Evolutionary conservation across 1,140 invertebrate genomes (phyloP).

Genomic region (Plectrocnemia conspersa): DNA sequence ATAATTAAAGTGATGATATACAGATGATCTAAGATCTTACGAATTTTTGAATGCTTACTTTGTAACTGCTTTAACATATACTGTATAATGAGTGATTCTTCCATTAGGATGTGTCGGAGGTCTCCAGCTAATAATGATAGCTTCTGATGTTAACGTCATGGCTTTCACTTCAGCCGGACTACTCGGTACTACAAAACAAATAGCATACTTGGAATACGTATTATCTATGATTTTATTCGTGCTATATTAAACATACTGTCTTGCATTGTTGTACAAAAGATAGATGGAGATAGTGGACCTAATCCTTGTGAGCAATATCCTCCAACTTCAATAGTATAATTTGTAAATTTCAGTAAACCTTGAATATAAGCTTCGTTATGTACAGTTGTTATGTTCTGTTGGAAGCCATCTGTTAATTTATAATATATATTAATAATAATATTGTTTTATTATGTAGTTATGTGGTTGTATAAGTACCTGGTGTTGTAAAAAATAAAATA

Average conservation of each 20-base stretch:
- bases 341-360: conserved; percentile 67
- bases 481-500: conserved; percentile 55
- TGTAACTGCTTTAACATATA: conserved; percentile 59
- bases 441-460: neutral
- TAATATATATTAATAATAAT: neutral
- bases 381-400: conserved; percentile 45
- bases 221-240: neutral
- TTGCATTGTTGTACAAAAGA: conserved; percentile 76
- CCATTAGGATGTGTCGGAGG: conserved; percentile 75
- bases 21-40: too few relatives aligned
- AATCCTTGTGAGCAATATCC: conserved; percentile 81
- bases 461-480: conserved; percentile 38
- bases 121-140: conserved; percentile 80
- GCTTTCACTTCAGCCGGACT: conserved; percentile 78
- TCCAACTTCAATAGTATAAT: conserved; percentile 79
- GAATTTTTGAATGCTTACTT: conserved; percentile 47
- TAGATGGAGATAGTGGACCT: conserved; percentile 67
- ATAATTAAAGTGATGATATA: neutral
- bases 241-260: conserved; percentile 55
- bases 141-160: conserved; percentile 67
- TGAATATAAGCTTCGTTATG: conserved; percentile 69
- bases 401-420: conserved; percentile 41
- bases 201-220: conserved; percentile 9
- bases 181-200: conserved; percentile 64
- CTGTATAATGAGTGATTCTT: conserved; percentile 71